Evolutionary conservation across 2,797 vertebrate genomes (phyloP).

Genomic region (Hipposideros larvatus): DNA sequence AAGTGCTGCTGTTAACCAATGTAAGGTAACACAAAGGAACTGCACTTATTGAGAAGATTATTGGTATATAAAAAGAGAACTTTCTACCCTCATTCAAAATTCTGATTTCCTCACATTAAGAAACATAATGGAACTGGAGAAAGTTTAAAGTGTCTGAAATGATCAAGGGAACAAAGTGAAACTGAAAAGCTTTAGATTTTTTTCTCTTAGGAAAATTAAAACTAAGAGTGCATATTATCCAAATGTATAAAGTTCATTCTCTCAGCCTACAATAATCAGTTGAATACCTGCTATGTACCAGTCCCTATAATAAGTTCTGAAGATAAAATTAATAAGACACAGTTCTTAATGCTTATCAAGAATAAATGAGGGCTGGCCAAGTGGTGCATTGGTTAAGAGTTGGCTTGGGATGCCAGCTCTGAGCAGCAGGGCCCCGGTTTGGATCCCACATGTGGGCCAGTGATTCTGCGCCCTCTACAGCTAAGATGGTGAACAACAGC

Average conservation of each 20-base stretch:
- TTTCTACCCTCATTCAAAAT: slow-evolving; percentile 9
- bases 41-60: background rate
- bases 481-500: too few relatives aligned
- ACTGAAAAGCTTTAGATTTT: slow-evolving; percentile 9
- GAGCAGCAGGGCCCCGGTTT: too few relatives aligned
- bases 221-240: background rate
- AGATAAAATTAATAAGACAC: background rate
- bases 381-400: too few relatives aligned
- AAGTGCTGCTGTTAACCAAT: background rate
- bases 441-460: too few relatives aligned
- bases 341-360: background rate
- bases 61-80: slow-evolving; percentile 46
- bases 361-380: background rate
- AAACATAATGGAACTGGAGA: background rate
- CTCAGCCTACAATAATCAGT: background rate
- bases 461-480: too few relatives aligned
- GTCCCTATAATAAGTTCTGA: background rate
- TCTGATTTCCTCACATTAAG: slow-evolving; percentile 7
- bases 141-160: slow-evolving; percentile 39
- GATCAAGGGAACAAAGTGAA: slow-evolving; percentile 23
- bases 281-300: background rate
- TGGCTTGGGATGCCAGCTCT: too few relatives aligned
- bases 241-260: background rate
- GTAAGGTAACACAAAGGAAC: slow-evolving; percentile 4
- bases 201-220: slow-evolving; percentile 47